phyloP scores from a whole-genome alignment of 2,797 vertebrate genomes.

The Cottoperca gobio region DNA sequence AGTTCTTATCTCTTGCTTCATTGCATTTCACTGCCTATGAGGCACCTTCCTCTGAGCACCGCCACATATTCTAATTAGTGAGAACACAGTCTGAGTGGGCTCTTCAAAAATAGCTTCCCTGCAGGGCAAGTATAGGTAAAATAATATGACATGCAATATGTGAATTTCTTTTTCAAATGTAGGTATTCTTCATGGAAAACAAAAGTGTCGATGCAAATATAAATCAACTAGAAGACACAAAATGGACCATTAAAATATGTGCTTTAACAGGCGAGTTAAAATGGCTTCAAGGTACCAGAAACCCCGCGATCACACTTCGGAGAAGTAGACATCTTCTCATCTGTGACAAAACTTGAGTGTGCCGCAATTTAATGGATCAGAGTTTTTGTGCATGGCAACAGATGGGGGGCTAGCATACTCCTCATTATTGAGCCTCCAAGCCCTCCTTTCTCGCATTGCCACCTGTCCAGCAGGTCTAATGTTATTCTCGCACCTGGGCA shows the following conservation, averaged over 20 bases:
- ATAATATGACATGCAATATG: slow-evolving; percentile 17
- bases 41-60: slow-evolving; percentile 54
- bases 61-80: slow-evolving; percentile 67
- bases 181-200: slow-evolving; percentile 17
- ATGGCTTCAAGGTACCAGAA: slow-evolving; percentile 41
- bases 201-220: slow-evolving; percentile 23
- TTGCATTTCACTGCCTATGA: slow-evolving; percentile 44
- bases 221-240: slow-evolving; percentile 14
- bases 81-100: slow-evolving; percentile 51
- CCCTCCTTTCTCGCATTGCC: slow-evolving; percentile 76
- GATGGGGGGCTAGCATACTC: slow-evolving; percentile 82
- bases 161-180: slow-evolving; percentile 12
- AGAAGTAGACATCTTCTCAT: slow-evolving; percentile 58
- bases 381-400: slow-evolving; percentile 79
- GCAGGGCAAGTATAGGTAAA: slow-evolving; percentile 25
- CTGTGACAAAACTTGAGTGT: slow-evolving; percentile 76
- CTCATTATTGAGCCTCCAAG: slow-evolving; percentile 82
- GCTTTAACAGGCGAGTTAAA: slow-evolving; percentile 47
- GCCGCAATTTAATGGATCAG: slow-evolving; percentile 81
- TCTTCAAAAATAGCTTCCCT: slow-evolving; percentile 64
- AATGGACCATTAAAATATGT: slow-evolving; percentile 13
- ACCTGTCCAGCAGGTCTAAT: slow-evolving; percentile 85
- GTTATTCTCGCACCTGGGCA: slow-evolving; percentile 84
- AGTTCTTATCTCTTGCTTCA: slow-evolving; percentile 42
- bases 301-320: slow-evolving; percentile 29